Evolutionary conservation across 2,113 vertebrate species (phyloP).

Genomic region (Rafetus swinhoei): DNA sequence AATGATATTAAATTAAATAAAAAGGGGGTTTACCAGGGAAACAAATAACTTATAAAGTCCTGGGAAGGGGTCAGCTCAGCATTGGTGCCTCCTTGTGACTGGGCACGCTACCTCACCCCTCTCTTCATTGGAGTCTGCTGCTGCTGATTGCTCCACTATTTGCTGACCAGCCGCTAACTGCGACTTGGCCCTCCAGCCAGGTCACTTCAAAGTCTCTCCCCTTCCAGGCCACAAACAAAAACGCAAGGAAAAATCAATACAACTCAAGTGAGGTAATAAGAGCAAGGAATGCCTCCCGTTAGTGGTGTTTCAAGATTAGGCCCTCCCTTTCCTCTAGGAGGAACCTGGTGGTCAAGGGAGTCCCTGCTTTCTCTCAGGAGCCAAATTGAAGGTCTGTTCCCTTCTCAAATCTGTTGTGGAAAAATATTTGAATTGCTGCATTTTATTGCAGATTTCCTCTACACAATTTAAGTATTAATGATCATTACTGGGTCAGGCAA

Average conservation of each 20-base stretch:
- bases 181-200: background rate
- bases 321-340: background rate
- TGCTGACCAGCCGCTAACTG: background rate
- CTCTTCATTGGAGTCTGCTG: background rate
- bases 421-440: background rate
- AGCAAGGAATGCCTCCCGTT: too few species aligned
- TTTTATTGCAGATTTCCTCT: background rate
- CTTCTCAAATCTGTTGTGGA: background rate
- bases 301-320: too few species aligned
- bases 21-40: background rate
- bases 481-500: background rate
- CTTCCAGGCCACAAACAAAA: too few species aligned
- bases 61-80: background rate
- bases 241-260: too few species aligned
- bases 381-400: background rate
- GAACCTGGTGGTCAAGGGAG: background rate
- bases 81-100: background rate
- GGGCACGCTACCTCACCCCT: background rate
- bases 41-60: background rate
- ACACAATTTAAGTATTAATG: background rate
- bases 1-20: background rate
- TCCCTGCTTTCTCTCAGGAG: too few species aligned
- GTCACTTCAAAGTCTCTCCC: too few species aligned
- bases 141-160: background rate
- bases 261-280: too few species aligned